A percentile compares a stretch with the other conserved stretches of the same genome.
Evolutionary conservation across 2,888 invertebrate genomes (phyloP).

Genomic region (Myathropa florea): DNA sequence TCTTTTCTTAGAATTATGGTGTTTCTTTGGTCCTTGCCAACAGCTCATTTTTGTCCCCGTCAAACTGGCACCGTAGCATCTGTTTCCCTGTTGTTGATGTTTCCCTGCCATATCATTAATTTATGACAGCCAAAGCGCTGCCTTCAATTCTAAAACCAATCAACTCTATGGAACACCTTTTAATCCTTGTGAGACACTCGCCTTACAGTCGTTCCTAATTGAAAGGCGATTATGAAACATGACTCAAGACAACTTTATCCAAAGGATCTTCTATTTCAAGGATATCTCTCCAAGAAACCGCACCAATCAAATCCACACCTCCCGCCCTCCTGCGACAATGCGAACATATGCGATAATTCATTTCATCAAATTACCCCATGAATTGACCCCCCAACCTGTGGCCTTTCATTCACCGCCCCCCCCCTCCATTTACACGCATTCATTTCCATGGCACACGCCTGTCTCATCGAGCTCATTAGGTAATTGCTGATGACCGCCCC

Average conservation of each 20-base stretch:
- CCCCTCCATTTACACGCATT: background rate
- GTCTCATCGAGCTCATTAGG: constrained; percentile 8
- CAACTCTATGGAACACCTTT: background rate
- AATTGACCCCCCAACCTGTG: background rate
- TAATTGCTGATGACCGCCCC: constrained; percentile 11
- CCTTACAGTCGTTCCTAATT: background rate
- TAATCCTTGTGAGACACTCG: background rate
- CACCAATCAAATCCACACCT: background rate
- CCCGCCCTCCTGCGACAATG: background rate
- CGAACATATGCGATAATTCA: background rate
- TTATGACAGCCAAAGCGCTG: background rate
- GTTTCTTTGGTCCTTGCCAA: no score
- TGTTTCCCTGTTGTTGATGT: no score
- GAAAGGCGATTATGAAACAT: background rate
- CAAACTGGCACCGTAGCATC: no score
- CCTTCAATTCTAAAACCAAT: background rate
- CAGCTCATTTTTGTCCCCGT: no score
- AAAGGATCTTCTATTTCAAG: background rate
- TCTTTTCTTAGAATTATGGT: no score
- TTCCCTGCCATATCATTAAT: no score
- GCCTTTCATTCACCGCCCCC: background rate
- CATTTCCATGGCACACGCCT: background rate
- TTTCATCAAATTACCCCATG: background rate
- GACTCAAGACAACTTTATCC: background rate
- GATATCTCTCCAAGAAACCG: background rate